phyloP scores from a whole-genome alignment of 2,113 vertebrate genomes.

The Ictalurus punctatus region DNA sequence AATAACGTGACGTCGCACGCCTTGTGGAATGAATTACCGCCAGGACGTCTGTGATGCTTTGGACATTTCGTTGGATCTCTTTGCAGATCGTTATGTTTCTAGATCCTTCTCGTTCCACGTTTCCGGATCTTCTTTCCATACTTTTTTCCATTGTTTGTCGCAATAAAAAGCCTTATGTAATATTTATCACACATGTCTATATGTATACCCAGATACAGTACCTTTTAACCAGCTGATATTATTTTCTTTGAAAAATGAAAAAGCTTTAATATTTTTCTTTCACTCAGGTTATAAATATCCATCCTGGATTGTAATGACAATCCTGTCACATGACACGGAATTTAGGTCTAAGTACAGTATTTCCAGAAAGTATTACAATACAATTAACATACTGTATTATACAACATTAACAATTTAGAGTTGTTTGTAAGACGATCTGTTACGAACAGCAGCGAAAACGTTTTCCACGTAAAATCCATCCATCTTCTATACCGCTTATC shows the following conservation, averaged over 20 bases:
- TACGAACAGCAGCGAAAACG: background rate
- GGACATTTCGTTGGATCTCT: background rate
- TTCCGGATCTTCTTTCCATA: background rate
- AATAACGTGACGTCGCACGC: background rate
- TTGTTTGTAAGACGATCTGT: background rate
- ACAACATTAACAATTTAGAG: background rate
- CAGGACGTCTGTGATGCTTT: background rate
- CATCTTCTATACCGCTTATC: too few relatives aligned
- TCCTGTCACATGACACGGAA: too few relatives aligned
- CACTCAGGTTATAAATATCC: background rate
- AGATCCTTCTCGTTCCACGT: background rate
- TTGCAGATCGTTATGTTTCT: background rate
- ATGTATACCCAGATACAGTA: too few relatives aligned
- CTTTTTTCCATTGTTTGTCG: too few relatives aligned
- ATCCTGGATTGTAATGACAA: too few relatives aligned
- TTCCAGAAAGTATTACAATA: background rate
- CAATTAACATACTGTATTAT: background rate
- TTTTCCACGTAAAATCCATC: background rate
- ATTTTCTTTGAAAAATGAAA: background rate
- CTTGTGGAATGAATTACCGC: background rate
- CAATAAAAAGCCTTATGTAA: too few relatives aligned
- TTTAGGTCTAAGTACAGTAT: too few relatives aligned
- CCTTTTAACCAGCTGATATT: background rate
- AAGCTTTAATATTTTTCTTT: background rate
- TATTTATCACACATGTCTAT: too few relatives aligned